Evolutionary conservation across 2,797 vertebrate genomes (phyloP).

Genomic region (Rhinichthys osculus): DNA sequence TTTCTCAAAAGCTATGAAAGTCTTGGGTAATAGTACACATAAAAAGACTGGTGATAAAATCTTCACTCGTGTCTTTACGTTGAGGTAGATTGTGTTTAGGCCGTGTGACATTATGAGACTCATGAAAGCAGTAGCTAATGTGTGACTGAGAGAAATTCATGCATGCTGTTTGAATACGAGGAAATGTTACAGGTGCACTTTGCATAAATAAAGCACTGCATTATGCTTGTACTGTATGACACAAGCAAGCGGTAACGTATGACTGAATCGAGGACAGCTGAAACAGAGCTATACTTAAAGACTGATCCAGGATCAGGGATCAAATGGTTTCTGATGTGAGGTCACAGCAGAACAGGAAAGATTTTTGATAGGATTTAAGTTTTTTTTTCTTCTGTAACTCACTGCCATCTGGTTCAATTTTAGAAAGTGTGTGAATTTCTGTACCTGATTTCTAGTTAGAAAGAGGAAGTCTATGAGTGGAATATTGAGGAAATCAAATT

Average conservation of each 20-base stretch:
- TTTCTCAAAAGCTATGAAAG: not conserved
- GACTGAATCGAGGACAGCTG: slow-evolving; percentile 2
- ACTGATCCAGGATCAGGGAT: not conserved
- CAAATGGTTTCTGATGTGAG: not conserved
- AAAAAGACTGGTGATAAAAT: not conserved
- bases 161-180: slow-evolving; percentile 23
- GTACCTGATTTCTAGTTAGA: not conserved
- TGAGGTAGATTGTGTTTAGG: not conserved
- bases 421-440: slow-evolving; percentile 7
- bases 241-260: not conserved
- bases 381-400: slow-evolving; percentile 35
- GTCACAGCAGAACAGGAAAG: not conserved
- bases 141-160: not conserved
- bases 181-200: slow-evolving; percentile 38
- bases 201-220: not conserved
- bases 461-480: not conserved
- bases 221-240: not conserved
- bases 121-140: not conserved
- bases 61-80: not conserved
- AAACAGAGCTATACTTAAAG: not conserved
- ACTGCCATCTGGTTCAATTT: not conserved
- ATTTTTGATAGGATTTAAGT: slow-evolving; percentile 28
- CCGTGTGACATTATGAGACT: not conserved
- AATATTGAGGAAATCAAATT: slow-evolving; percentile 8
- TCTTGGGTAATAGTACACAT: not conserved